phyloP scores from a whole-genome alignment of 2,113 vertebrate genomes.

The Phaethon lepturus region DNA sequence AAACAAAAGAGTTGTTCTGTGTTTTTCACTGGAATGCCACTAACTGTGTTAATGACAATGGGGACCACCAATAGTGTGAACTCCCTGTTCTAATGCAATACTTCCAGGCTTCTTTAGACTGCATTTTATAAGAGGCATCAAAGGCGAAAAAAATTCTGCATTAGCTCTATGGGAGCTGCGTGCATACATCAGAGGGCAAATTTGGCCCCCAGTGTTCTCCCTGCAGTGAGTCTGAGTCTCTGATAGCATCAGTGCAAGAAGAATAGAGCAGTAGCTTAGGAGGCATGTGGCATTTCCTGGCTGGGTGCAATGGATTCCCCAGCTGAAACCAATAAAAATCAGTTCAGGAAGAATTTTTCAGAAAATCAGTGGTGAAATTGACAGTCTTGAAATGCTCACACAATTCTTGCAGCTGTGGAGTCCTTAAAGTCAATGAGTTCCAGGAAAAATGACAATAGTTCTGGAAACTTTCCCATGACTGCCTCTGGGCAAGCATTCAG shows the following conservation, averaged over 20 bases:
- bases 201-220: constrained; percentile 54
- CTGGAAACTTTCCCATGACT: constrained; percentile 69
- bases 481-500: constrained; percentile 66
- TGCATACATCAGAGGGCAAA: constrained; percentile 56
- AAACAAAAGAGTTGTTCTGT: constrained; percentile 56
- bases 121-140: constrained; percentile 52
- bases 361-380: constrained; percentile 75
- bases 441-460: constrained; percentile 73
- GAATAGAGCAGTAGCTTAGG: constrained; percentile 66
- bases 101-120: constrained; percentile 57
- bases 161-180: constrained; percentile 54
- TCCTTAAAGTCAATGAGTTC: constrained; percentile 69
- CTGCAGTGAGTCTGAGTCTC: constrained; percentile 54
- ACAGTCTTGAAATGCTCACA: constrained; percentile 77
- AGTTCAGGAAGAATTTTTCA: constrained; percentile 77
- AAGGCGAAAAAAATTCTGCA: constrained; percentile 30
- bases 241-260: constrained; percentile 62
- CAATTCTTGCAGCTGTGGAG: constrained; percentile 76
- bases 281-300: constrained; percentile 75
- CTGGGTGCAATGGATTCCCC: constrained; percentile 67
- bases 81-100: constrained; percentile 69
- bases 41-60: constrained; percentile 62
- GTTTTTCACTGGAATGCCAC: constrained; percentile 54
- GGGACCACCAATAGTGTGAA: constrained; percentile 57
- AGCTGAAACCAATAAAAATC: constrained; percentile 82